These are phyloP conservation scores for Gallinago media DNA, from an alignment of 2,113 vertebrate species.

Conservation along the genomic window DNA sequence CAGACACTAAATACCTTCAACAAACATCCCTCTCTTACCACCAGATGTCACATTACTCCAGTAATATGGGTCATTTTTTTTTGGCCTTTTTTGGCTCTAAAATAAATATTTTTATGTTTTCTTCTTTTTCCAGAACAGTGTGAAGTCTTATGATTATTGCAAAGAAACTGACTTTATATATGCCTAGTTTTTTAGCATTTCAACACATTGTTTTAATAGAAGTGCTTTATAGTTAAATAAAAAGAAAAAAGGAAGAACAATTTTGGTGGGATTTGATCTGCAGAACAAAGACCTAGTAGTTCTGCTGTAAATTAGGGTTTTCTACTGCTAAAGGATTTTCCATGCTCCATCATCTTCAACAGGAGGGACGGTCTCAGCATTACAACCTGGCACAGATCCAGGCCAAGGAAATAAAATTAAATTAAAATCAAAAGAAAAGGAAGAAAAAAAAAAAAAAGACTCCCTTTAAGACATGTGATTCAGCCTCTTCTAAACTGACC, in stretches of 20 bases:
- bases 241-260: background rate
- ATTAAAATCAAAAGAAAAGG: background rate
- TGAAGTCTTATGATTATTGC: background rate
- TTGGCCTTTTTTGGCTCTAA: background rate
- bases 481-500: background rate
- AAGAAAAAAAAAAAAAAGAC: background rate
- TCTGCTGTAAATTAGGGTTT: background rate
- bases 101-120: background rate
- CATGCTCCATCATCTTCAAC: background rate
- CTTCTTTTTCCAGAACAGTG: background rate
- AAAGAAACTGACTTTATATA: background rate
- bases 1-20: background rate
- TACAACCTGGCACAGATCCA: background rate
- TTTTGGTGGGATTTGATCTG: background rate
- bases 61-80: background rate
- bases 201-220: background rate
- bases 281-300: background rate
- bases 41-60: background rate
- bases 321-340: background rate
- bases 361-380: background rate
- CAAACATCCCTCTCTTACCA: background rate
- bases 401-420: background rate
- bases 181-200: background rate
- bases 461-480: background rate
- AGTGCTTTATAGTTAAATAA: background rate